phyloP scores from a whole-genome alignment of 1,140 invertebrate species.

The Drosophila azteca region DNA sequence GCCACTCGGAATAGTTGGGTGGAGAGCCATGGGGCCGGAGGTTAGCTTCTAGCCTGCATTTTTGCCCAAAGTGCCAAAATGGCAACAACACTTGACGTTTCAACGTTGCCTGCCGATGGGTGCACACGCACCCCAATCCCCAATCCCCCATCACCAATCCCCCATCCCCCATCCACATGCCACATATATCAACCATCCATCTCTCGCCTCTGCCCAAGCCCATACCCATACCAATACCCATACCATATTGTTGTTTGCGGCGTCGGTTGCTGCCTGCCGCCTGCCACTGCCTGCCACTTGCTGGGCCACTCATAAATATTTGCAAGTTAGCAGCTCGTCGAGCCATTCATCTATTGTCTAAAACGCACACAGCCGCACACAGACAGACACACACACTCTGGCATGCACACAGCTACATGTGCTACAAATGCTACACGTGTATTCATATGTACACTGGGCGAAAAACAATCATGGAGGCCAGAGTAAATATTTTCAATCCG shows the following conservation, averaged over 20 bases:
- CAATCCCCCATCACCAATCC: neutral
- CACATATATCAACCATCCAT: constrained; percentile 28
- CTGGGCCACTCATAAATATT: constrained; percentile 77
- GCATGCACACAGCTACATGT: constrained; percentile 13
- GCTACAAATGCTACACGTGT: constrained; percentile 36
- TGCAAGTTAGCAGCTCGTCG: constrained; percentile 82
- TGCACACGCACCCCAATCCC: neutral
- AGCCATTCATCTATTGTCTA: constrained; percentile 77
- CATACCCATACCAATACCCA: constrained; percentile 25
- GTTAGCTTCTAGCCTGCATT: constrained; percentile 73
- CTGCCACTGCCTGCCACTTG: constrained; percentile 15
- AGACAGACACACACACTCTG: constrained; percentile 18
- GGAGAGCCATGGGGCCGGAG: constrained; percentile 36
- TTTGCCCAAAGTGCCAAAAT: constrained; percentile 79
- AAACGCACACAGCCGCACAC: constrained; percentile 55
- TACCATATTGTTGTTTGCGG: constrained; percentile 50
- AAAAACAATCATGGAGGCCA: neutral
- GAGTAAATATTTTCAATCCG: neutral
- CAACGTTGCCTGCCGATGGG: constrained; percentile 68
- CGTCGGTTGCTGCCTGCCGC: constrained; percentile 37
- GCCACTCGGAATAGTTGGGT: constrained; percentile 9
- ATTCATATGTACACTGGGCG: constrained; percentile 10
- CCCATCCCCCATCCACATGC: neutral
- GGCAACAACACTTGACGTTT: constrained; percentile 72
- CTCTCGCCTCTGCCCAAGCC: constrained; percentile 12